phyloP scores from a whole-genome alignment of 2,888 invertebrate species.

The Drosophila eohydei region DNA sequence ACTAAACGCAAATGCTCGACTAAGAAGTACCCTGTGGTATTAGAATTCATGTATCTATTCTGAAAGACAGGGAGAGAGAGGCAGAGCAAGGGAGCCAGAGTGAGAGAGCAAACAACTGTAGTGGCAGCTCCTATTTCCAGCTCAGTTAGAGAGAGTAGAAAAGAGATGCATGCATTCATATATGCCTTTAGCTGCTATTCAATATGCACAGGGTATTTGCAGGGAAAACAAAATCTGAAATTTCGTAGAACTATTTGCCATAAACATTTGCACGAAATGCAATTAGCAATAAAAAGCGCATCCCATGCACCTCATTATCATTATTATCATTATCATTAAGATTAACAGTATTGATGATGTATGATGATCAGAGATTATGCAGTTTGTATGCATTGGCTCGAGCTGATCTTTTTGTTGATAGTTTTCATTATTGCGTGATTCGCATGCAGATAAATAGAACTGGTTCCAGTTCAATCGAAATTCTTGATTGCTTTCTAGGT shows the following conservation, averaged over 20 bases:
- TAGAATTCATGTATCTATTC: not conserved
- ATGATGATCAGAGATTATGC: slow-evolving; percentile 1
- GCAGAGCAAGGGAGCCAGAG: not conserved
- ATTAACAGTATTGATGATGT: not conserved
- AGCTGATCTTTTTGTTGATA: not conserved
- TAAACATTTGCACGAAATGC: slow-evolving; percentile 12
- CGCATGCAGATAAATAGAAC: slow-evolving; percentile 22
- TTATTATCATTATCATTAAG: slow-evolving; percentile 3
- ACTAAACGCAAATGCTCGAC: not conserved
- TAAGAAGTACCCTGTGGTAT: not conserved
- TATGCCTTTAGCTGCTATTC: not conserved
- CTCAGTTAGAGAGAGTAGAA: too few relatives aligned
- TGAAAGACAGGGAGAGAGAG: not conserved
- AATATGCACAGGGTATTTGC: not conserved
- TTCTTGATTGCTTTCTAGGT: not conserved
- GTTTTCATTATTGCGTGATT: slow-evolving; percentile 3
- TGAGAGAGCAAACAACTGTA: not conserved
- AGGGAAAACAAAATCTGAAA: not conserved
- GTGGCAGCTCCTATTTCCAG: too few relatives aligned
- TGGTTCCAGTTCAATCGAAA: slow-evolving; percentile 19
- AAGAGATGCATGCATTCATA: not conserved
- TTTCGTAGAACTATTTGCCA: slow-evolving; percentile 25
- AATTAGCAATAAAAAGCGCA: slow-evolving; percentile 30
- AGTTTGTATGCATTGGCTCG: slow-evolving; percentile 12
- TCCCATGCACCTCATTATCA: not conserved